phyloP scores from a whole-genome alignment of 2,888 invertebrate species.

The Carcina quercana region DNA sequence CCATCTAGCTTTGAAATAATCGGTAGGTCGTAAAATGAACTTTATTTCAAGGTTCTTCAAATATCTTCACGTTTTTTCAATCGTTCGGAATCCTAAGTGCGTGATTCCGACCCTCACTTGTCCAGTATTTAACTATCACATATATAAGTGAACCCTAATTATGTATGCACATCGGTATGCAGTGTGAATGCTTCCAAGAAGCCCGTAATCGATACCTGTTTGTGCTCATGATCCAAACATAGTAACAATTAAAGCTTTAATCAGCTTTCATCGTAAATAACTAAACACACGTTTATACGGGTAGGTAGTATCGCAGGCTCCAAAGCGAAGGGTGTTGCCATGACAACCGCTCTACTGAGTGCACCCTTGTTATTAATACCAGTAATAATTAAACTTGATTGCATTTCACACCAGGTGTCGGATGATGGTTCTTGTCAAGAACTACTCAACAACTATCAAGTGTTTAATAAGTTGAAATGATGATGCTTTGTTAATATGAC shows the following conservation, averaged over 20 bases:
- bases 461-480: conserved; percentile 18
- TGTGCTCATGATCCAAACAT: conserved; percentile 16
- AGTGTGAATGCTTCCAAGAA: too few species aligned
- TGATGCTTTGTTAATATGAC: too few species aligned
- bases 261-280: conserved; percentile 65
- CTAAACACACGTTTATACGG: conserved; percentile 31
- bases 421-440: conserved; percentile 59
- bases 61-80: too few species aligned
- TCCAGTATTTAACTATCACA: too few species aligned
- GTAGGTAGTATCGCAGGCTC: conserved; percentile 50
- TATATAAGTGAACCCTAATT: too few species aligned
- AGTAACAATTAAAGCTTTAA: conserved; percentile 58
- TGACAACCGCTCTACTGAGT: conserved; percentile 56
- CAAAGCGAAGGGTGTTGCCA: conserved; percentile 59
- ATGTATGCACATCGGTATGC: too few species aligned
- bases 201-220: too few species aligned
- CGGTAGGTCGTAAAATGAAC: too few species aligned
- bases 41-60: too few species aligned
- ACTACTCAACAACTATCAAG: conserved; percentile 22
- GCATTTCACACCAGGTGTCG: conserved; percentile 72
- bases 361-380: conserved; percentile 74
- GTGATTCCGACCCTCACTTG: too few species aligned
- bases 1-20: too few species aligned
- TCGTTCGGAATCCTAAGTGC: too few species aligned
- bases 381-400: conserved; percentile 74